Evolutionary conservation across 2,797 vertebrate species (phyloP), one percentile per base, ranked within the genome.

Genomic region (Strix occidentalis): DNA sequence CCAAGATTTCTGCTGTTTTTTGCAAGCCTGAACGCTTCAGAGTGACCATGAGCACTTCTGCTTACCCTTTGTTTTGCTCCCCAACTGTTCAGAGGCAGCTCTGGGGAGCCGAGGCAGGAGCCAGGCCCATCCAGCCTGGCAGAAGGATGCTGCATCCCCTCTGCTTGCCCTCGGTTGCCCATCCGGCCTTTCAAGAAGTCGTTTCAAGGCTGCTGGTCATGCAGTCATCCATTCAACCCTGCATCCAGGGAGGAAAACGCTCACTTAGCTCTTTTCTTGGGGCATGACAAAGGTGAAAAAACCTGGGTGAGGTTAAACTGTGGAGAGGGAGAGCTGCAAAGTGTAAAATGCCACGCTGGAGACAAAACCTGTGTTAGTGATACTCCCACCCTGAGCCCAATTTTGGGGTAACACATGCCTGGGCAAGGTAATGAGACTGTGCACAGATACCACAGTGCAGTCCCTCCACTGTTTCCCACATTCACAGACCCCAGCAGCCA

Each of bases 331-430:
- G 20, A 71, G 37, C 64, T 53, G n/a, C n/a, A 31, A 66, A 51
- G 11, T 12, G 15, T 24, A 9, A 83, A 75, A 56, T 14, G 13
- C 5, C 8, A 37, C 1, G 0, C 0, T 13, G 7, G 57, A 43
- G 57, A 37, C 29, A 56, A 70, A 15, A 10, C 3, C 50, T 9
- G 20, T 2, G 2, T 9, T 16, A 39, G 21, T 18, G 63, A 51
- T 24, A 0, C 3, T 11, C 20, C 7, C 8, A 37, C 4, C 23
- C 53, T 3, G n/a, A 56, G 20, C 39, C 29, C n/a, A 16, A 4
- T 46, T 76, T 66, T 8, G 45, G 58, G 74, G 29, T 54, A 29
- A 50, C 1, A 3, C 2, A 10, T 60, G 5, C 64, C 50, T 37
- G 50, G 64, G 23, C 29, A 39, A 71, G 28, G 20, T 35, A 37